These are phyloP conservation scores for Forbesichthys agassizii DNA, from an alignment of 2,113 vertebrate species.

Conservation along the genomic window DNA sequence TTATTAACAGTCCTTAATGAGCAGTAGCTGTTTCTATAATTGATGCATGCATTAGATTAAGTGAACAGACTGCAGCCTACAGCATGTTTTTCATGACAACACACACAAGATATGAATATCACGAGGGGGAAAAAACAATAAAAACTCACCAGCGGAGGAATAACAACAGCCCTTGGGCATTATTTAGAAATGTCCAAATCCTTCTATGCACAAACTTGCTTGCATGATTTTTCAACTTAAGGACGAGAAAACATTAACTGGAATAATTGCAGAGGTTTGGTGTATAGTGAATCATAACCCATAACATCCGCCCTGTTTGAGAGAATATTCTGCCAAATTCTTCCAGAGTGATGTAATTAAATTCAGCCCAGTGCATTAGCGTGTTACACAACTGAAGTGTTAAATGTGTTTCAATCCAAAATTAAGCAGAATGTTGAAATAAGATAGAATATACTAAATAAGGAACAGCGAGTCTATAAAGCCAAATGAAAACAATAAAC, in stretches of 20 bases:
- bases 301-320: constrained; percentile 66
- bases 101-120: neutral
- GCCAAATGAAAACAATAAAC: neutral
- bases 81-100: constrained; percentile 11
- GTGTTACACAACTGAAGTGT: constrained; percentile 23
- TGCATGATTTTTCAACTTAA: constrained; percentile 25
- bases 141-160: constrained; percentile 56
- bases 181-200: constrained; percentile 17
- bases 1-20: neutral
- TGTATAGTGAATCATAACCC: constrained; percentile 32
- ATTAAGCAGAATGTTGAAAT: neutral
- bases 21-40: neutral
- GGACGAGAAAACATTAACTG: constrained; percentile 21
- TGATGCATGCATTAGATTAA: neutral
- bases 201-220: constrained; percentile 21
- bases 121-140: neutral
- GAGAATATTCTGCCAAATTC: constrained; percentile 59
- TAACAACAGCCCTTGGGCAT: constrained; percentile 31
- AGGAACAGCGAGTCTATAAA: too few relatives aligned
- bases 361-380: constrained; percentile 36
- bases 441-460: neutral
- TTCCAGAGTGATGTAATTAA: constrained; percentile 73
- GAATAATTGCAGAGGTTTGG: constrained; percentile 38
- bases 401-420: neutral
- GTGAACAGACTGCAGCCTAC: neutral